Percentiles rank a stretch among this genome's conserved stretches.
Evolutionary conservation across 2,888 invertebrate species (phyloP).

Genomic region (Lasioglossum villosulum): DNA sequence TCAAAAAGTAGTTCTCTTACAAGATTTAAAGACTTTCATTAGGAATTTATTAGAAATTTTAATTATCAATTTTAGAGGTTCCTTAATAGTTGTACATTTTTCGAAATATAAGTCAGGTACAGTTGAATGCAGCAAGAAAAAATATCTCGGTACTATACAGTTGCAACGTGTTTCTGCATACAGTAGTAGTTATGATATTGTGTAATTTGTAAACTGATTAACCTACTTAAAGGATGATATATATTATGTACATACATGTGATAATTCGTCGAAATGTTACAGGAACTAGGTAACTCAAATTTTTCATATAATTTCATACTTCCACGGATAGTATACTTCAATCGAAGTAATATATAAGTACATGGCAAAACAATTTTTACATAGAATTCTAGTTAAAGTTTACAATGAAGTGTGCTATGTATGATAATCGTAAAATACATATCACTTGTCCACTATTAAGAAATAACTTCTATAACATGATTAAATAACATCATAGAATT

Average conservation of each 20-base stretch:
- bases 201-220: conserved; percentile 31
- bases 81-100: conserved; percentile 20
- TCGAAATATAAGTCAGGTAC: conserved; percentile 35
- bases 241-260: conserved; percentile 21
- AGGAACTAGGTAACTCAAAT: conserved; percentile 20
- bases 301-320: conserved; percentile 5
- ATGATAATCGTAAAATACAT: conserved; percentile 41
- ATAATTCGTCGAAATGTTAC: conserved; percentile 26
- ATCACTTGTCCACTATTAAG: conserved; percentile 34
- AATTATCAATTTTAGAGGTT: neutral
- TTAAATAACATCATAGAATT: conserved; percentile 45
- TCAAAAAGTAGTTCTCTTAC: conserved; percentile 12
- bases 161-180: conserved; percentile 15
- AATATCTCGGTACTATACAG: conserved; percentile 19
- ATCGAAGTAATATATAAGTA: conserved; percentile 39
- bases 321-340: neutral
- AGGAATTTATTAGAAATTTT: conserved; percentile 13
- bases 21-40: conserved; percentile 3
- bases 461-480: conserved; percentile 20
- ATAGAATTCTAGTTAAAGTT: conserved; percentile 20
- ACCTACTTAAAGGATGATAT: conserved; percentile 26
- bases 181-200: conserved; percentile 16
- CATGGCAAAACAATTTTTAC: conserved; percentile 32
- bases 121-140: conserved; percentile 49
- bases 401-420: conserved; percentile 18